Percentiles rank a stretch among this genome's conserved stretches.
phyloP scores from a whole-genome alignment of 2,888 invertebrate genomes.

The Trypoxylon attenuatum region DNA sequence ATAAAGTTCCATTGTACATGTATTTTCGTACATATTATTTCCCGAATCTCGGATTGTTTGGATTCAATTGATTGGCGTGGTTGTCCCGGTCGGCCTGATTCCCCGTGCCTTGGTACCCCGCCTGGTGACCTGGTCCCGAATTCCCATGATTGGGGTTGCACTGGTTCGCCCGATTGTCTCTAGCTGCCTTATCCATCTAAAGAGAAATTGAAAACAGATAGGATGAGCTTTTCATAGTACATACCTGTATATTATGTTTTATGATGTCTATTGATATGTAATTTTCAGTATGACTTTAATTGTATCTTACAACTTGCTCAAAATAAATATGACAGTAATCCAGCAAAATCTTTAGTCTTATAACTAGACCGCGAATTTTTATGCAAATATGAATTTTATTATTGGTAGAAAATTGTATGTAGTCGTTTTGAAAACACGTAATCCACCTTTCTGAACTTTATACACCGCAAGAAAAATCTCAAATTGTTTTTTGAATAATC shows the following conservation, averaged over 20 bases:
- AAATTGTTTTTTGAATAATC: no score
- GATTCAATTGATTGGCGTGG: constrained; percentile 64
- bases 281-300: no score
- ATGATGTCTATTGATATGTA: neutral
- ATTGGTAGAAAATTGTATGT: no score
- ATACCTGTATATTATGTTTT: neutral
- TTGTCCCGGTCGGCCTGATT: constrained; percentile 60
- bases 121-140: neutral
- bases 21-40: constrained; percentile 4
- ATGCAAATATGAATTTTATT: no score
- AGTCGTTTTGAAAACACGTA: no score
- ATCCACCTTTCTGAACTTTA: no score
- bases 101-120: constrained; percentile 60
- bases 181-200: neutral
- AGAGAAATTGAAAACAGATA: neutral
- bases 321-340: no score
- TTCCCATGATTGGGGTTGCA: neutral
- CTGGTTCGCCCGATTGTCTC: neutral
- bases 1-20: neutral
- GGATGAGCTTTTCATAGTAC: neutral
- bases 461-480: no score
- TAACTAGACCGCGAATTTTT: no score
- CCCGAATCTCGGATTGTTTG: constrained; percentile 47
- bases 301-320: no score
- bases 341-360: no score